Conservation (phyloP, 1,140 invertebrate species). For the Calliphora vicina region DNA sequence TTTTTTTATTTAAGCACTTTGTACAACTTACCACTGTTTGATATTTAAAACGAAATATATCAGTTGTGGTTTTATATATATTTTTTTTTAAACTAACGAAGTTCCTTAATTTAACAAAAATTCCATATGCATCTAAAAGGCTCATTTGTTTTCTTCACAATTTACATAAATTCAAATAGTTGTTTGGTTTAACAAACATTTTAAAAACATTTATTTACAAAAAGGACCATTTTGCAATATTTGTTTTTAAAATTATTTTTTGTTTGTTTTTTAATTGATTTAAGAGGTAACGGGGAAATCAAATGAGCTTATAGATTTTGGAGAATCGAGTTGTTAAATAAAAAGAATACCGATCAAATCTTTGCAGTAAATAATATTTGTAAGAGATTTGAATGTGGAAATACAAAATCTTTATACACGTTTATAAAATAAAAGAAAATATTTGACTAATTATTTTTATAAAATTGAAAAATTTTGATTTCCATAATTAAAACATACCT, state of each 20-base stretch:
- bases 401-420: too few relatives aligned
- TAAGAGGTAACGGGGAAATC: background rate
- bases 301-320: background rate
- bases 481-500: too few relatives aligned
- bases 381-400: too few relatives aligned
- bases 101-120: background rate
- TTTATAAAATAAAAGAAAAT: too few relatives aligned
- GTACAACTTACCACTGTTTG: background rate
- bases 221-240: slow-evolving; percentile 23
- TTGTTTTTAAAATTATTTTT: background rate
- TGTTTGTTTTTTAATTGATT: background rate
- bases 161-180: background rate
- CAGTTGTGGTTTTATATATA: background rate
- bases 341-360: background rate
- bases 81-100: background rate
- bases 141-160: background rate
- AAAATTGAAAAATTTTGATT: too few relatives aligned
- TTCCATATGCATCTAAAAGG: background rate
- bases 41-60: slow-evolving; percentile 8
- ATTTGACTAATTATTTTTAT: too few relatives aligned
- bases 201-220: background rate
- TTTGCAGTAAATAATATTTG: background rate
- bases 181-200: background rate
- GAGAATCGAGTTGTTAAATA: background rate
- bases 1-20: slow-evolving; percentile 4